Evolutionary conservation across 2,113 vertebrate genomes (phyloP).

Genomic region (Vulpes ferrilata): DNA sequence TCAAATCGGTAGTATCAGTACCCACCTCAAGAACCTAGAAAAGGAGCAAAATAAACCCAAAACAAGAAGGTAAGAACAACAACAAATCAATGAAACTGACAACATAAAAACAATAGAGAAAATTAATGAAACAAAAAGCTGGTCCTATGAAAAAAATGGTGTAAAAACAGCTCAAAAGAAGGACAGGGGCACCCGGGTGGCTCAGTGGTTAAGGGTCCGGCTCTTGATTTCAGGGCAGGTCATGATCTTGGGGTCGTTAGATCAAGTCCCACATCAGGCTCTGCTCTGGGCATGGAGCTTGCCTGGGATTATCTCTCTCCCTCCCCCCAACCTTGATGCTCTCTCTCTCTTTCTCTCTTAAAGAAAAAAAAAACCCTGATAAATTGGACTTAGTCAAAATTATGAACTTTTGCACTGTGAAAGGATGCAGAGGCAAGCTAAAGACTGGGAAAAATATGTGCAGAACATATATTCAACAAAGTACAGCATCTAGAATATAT

Average conservation of each 20-base stretch:
- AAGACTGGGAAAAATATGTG: constrained; percentile 27
- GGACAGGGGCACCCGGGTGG: not conserved
- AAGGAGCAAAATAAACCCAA: constrained; percentile 20
- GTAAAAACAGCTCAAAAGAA: constrained; percentile 41
- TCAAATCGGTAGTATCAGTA: constrained; percentile 34
- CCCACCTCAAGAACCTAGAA: not conserved
- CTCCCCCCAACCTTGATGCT: not conserved
- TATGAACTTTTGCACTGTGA: not conserved
- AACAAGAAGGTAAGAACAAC: constrained; percentile 33
- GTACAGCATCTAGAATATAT: not conserved
- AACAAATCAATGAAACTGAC: constrained; percentile 9
- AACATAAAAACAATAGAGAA: constrained; percentile 56
- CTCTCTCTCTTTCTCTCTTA: not conserved
- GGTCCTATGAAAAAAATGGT: not conserved
- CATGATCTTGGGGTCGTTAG: not conserved
- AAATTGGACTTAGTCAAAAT: constrained; percentile 4
- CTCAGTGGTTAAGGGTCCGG: not conserved
- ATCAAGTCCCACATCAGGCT: not conserved
- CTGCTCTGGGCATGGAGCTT: not conserved
- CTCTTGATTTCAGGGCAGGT: not conserved
- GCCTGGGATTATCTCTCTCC: not conserved
- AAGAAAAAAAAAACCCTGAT: not conserved
- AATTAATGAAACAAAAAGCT: constrained; percentile 52
- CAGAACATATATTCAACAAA: not conserved
- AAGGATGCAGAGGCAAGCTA: not conserved